Evolutionary conservation across 2,797 vertebrate genomes (phyloP).

Genomic region (Poecilia wingei): DNA sequence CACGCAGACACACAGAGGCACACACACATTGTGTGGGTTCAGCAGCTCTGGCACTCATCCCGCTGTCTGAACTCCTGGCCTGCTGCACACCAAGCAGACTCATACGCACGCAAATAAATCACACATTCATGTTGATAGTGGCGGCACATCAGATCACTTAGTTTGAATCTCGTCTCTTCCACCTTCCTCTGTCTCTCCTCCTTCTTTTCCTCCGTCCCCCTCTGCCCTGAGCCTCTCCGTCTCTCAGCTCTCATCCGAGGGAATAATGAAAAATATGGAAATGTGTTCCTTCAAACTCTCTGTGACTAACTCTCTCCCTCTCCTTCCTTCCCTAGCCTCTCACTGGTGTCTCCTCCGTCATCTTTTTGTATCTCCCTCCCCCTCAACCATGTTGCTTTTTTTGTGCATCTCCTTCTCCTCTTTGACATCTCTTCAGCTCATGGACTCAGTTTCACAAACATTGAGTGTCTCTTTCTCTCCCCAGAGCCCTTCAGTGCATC

Average conservation of each 20-base stretch:
- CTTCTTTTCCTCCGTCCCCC: constrained; percentile 28
- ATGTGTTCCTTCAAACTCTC: constrained; percentile 73
- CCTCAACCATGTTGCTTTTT: constrained; percentile 32
- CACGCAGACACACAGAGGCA: constrained; percentile 11
- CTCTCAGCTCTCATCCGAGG: constrained; percentile 71
- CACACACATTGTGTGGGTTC: constrained; percentile 59
- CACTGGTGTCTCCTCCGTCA: constrained; percentile 84
- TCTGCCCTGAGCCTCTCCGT: constrained; percentile 49
- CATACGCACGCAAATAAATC: constrained; percentile 41
- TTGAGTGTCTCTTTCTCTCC: constrained; percentile 12
- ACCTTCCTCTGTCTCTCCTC: constrained; percentile 19
- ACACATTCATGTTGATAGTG: constrained; percentile 63
- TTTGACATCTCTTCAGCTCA: constrained; percentile 17
- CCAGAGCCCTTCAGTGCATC: constrained; percentile 98
- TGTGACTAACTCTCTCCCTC: constrained; percentile 71
- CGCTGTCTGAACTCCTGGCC: constrained; percentile 71
- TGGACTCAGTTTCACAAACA: constrained; percentile 33
- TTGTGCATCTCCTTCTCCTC: constrained; percentile 29
- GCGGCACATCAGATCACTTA: constrained; percentile 65
- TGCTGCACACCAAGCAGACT: constrained; percentile 53
- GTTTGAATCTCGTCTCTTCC: constrained; percentile 55
- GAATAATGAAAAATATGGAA: constrained; percentile 83
- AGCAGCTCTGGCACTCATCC: constrained; percentile 51
- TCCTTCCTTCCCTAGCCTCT: constrained; percentile 32
- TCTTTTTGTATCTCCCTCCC: constrained; percentile 41